Conservation (phyloP, 2,888 invertebrate species). For the Pammene aurita region DNA sequence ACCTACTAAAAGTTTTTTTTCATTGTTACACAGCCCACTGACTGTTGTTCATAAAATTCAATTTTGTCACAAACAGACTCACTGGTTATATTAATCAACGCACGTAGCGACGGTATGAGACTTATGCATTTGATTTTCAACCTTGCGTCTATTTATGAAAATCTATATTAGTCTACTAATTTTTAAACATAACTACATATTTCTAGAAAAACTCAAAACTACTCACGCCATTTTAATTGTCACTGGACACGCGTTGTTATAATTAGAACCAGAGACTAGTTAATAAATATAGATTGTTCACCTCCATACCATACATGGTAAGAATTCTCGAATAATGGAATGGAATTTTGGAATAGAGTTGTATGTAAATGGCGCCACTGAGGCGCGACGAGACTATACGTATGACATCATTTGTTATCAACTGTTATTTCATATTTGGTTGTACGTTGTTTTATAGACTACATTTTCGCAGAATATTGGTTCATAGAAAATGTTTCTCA, state of each 20-base stretch:
- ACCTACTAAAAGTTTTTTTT: neutral
- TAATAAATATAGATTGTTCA: neutral
- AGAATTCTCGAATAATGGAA: no score
- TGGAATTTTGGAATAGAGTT: no score
- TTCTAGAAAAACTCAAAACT: neutral
- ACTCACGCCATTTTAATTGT: conserved; percentile 20
- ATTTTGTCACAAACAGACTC: neutral
- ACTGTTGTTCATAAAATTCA: neutral
- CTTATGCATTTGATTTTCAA: neutral
- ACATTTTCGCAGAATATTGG: no score
- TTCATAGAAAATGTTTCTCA: no score
- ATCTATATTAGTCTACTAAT: neutral
- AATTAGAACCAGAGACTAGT: conserved; percentile 14
- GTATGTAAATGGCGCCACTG: no score
- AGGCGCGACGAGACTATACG: no score
- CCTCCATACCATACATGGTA: neutral
- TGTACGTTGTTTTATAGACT: no score
- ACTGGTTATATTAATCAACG: neutral
- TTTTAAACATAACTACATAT: neutral
- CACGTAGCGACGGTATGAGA: neutral
- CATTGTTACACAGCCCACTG: neutral
- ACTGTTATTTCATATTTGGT: no score
- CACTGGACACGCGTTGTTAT: conserved; percentile 5
- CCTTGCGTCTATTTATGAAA: neutral
- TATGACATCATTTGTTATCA: no score